Conservation (phyloP, 2,113 vertebrate genomes). For the Tachycineta bicolor region DNA sequence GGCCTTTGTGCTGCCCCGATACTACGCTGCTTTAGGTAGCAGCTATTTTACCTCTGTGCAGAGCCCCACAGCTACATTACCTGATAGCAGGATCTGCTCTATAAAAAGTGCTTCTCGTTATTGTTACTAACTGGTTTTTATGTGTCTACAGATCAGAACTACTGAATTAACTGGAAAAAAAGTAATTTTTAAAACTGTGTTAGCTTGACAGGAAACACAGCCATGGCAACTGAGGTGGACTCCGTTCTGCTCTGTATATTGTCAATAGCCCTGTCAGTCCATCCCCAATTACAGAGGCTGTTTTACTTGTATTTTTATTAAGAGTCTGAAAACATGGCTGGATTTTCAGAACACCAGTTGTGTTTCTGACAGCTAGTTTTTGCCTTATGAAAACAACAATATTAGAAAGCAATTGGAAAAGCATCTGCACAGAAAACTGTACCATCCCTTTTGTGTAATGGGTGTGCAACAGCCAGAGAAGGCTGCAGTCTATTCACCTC, state of each 20-base stretch:
- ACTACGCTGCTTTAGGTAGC: neutral
- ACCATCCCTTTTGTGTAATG: neutral
- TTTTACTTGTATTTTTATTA: conserved; percentile 1
- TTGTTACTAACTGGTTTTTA: neutral
- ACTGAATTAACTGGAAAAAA: neutral
- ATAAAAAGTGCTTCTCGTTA: neutral
- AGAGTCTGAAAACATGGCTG: conserved; percentile 6
- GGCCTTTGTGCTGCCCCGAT: neutral
- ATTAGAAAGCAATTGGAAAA: neutral
- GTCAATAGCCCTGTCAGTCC: neutral
- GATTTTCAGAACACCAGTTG: neutral
- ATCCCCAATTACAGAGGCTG: neutral
- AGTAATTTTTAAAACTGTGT: neutral
- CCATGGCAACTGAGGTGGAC: conserved; percentile 19
- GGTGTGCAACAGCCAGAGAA: neutral
- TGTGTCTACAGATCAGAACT: neutral
- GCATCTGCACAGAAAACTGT: neutral
- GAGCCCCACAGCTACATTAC: neutral
- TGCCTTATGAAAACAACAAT: neutral
- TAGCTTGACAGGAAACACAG: neutral
- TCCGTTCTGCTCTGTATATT: neutral
- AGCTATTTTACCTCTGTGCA: neutral
- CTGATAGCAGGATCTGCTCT: neutral
- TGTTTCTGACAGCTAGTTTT: neutral
- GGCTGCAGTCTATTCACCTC: neutral